Evolutionary conservation across 2,797 vertebrate species (phyloP).

Genomic region (Cygnus olor): DNA sequence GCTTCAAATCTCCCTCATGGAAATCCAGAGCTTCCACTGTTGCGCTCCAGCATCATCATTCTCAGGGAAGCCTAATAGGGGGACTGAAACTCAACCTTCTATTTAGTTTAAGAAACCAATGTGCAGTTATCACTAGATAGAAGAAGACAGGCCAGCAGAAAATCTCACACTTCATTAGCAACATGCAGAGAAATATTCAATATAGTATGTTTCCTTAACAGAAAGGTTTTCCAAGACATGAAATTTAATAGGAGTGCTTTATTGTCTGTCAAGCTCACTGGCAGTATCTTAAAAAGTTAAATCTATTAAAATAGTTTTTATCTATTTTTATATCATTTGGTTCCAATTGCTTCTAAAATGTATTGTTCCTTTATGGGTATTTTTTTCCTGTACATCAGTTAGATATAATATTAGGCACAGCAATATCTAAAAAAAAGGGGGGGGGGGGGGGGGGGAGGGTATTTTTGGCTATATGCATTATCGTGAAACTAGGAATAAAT

Average conservation of each 20-base stretch:
- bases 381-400: not conserved
- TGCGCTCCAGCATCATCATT: not conserved
- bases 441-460: too few species aligned
- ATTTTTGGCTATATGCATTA: not conserved
- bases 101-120: not conserved
- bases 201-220: not conserved
- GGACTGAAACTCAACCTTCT: fast-evolving
- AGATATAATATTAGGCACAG: not conserved
- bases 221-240: not conserved
- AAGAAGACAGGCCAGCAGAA: not conserved
- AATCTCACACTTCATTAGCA: not conserved
- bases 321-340: not conserved
- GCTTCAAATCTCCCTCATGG: not conserved
- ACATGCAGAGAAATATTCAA: not conserved
- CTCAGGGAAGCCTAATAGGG: not conserved
- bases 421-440: not conserved
- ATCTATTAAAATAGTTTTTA: not conserved
- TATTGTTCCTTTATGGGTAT: not conserved
- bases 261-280: not conserved
- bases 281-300: not conserved
- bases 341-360: not conserved
- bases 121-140: not conserved
- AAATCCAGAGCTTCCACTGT: not conserved
- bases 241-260: not conserved
- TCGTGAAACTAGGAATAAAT: not conserved